Evolutionary conservation across 1,140 invertebrate species (phyloP).

Genomic region (Heliconius eleuchia): DNA sequence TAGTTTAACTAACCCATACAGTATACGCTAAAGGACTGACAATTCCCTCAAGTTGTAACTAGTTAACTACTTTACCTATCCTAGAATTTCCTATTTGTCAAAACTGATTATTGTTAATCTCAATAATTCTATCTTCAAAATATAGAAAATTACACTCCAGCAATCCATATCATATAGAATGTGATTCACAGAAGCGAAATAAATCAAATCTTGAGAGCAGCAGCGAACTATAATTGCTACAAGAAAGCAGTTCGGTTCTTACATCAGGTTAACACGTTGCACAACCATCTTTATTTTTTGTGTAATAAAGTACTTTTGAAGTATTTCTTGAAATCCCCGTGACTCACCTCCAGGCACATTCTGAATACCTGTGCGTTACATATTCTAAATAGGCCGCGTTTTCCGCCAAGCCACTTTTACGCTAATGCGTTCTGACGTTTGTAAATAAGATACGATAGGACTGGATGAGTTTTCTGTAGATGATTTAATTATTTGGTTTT

Average conservation of each 20-base stretch:
- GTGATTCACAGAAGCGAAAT: background rate
- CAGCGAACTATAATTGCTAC: background rate
- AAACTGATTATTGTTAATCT: background rate
- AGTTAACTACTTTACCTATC: too few species aligned
- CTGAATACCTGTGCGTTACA: background rate
- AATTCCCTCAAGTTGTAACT: too few species aligned
- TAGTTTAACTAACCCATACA: too few species aligned
- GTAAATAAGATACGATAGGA: conserved; percentile 26
- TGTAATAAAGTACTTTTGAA: background rate
- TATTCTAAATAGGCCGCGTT: conserved; percentile 40
- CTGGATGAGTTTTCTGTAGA: background rate
- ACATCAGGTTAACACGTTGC: background rate
- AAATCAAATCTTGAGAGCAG: conserved; percentile 9
- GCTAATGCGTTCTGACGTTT: conserved; percentile 38
- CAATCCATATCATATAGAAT: background rate
- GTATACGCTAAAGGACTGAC: too few species aligned
- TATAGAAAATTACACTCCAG: background rate
- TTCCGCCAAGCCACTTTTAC: conserved; percentile 35
- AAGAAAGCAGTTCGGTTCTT: background rate
- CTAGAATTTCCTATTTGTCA: too few species aligned
- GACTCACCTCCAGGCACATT: conserved; percentile 6
- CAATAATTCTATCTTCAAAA: background rate
- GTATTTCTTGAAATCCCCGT: background rate
- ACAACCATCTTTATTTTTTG: background rate
- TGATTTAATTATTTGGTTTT: background rate